Evolutionary conservation across 2,797 vertebrate genomes (phyloP), one percentile per base, ranked within the genome.

Genomic region (Alcedo atthis): DNA sequence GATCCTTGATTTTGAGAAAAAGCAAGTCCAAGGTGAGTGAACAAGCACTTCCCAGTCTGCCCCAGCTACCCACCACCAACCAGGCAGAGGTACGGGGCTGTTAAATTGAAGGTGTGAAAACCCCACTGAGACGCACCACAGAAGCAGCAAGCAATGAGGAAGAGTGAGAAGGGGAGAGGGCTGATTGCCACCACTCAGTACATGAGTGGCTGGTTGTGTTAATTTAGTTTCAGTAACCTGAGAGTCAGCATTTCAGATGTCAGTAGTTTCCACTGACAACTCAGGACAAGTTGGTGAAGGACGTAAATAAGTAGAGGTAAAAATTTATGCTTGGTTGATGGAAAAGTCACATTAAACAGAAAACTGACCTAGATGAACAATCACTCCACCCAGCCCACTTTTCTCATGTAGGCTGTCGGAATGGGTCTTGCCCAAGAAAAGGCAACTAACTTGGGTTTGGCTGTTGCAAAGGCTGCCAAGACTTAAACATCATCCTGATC

Each of bases 211-310:
- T 62, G 62, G 35, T 32, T 48, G 45, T 69, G 28, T 37, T 59
- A 62, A 33, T 53, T 91, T 42, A 42, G 75, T 95, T 96, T 96
- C 92, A 87, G 78, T 75, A 93, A 94, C 48, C 89, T 91, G 87
- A 69, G 79, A 87, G 67, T 93, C 96, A 95, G 80, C 92, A 48
- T 48, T 92, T 95, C 79, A 81, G 87, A 91, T 91, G 80, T 95
- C 89, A 89, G 48, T 94, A 93, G 17, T 96, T 96, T 96, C 94
- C 96, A 95, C 37, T 91, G 76, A 81, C 58, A 84, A 68, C 1
- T 69, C 66, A 73, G 79, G 73, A 9, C 89, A 87, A 87, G 79
- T 25, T 71, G 51, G 37, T 25, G 84, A 82, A 63, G 92, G 84
- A 85, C 5, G 1, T 45, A 78, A 61, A 70, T 77, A 82, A 88